These are phyloP conservation scores for Melanotaenia duboulayi DNA, from an alignment of 2,113 vertebrate genomes.

Conservation along the genomic window DNA sequence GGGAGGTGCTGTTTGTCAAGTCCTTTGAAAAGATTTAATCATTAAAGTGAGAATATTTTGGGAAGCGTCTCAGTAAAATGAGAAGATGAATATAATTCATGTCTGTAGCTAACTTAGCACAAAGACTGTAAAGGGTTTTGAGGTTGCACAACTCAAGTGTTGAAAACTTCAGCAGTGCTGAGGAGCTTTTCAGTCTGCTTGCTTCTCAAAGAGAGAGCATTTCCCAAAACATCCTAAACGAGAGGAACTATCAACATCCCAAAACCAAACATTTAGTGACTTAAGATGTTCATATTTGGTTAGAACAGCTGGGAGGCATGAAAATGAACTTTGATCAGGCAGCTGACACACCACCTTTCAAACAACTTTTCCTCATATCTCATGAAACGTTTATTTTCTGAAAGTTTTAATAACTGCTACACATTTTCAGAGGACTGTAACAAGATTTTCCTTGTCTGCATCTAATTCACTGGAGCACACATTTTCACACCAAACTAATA, in stretches of 20 bases:
- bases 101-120: neutral
- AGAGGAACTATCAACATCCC: no score
- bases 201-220: neutral
- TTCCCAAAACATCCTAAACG: constrained; percentile 12
- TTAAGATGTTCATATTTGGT: neutral
- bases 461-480: constrained; percentile 76
- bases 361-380: constrained; percentile 1
- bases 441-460: neutral
- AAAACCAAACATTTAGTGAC: neutral
- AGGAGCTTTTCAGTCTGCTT: constrained; percentile 10
- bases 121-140: neutral
- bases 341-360: constrained; percentile 17
- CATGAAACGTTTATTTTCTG: neutral
- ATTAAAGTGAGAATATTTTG: neutral
- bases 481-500: constrained; percentile 72
- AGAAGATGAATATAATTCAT: neutral
- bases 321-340: constrained; percentile 10
- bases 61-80: neutral
- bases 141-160: neutral
- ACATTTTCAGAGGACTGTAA: constrained; percentile 7
- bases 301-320: no score
- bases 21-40: constrained; percentile 20
- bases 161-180: neutral
- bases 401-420: neutral
- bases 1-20: neutral